Base-by-base conservation (phyloP, 2,113 vertebrate genomes). In the Tauraco erythrolophus region DNA sequence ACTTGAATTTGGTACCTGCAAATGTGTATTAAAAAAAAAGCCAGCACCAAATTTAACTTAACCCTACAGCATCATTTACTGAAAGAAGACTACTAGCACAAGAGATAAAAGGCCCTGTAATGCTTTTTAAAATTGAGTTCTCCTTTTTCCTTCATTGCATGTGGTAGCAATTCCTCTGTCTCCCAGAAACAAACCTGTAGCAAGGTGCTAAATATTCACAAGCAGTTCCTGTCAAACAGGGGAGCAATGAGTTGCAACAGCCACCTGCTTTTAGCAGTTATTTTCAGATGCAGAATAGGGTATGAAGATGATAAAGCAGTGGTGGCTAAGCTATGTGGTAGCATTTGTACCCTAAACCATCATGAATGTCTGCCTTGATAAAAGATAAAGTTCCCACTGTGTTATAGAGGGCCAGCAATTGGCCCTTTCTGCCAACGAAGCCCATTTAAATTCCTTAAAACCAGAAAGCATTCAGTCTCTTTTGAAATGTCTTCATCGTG, bases 171-270 rank as follows among this genome's bases (percentile, higher is more conserved):
- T 81, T 88, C 64, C n/a, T 84, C 14, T 58, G 24, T 61, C n/a
- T 88, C 13, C 0, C 1, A 39, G 69, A 64, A 84, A 43, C 17
- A 84, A 66, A 84, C 21, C 41, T 50, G 30, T 35, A 53, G 19
- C 79, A 88, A 84, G 31, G 24, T 46, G 18, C 54, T 91, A 84
- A 72, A 71, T 84, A 45, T 43, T 84, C 66, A 76, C 68, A 62
- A 76, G 53, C 30, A 66, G 13, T 53, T 53, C 11, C 51, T 71
- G 43, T 66, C 62, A 61, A 68, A 76, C 7, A 39, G n/a, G 5
- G 8, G 12, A 89, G 19, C 28, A 66, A 14, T 33, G 41, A 11
- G 10, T 41, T 88, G 46, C 57, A 77, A 77, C 24, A 81, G 30
- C 37, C 33, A 57, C 37, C 35, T 43, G 43, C 54, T 84, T 79